phyloP scores from a whole-genome alignment of 2,797 vertebrate genomes.

The Tarsius wallacei region DNA sequence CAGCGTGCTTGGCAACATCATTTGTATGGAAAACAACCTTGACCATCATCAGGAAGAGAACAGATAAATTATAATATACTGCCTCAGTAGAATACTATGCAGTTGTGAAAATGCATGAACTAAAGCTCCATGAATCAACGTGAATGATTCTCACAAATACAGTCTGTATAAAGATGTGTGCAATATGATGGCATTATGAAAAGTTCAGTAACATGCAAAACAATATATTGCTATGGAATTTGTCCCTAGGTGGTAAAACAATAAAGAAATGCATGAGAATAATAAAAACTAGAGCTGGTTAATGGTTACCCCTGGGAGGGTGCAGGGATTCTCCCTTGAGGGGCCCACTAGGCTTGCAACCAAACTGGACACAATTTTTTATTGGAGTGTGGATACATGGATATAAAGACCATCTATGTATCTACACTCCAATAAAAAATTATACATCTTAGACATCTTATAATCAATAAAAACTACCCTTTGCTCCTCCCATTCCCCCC shows the following conservation, averaged over 20 bases:
- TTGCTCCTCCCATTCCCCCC: not conserved
- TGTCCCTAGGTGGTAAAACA: not conserved
- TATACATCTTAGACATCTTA: not conserved
- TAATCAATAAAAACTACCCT: not conserved
- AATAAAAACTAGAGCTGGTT: not conserved
- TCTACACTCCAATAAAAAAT: too few species aligned
- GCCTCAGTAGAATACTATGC: not conserved
- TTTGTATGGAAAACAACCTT: not conserved
- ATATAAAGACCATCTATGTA: too few species aligned
- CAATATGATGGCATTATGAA: accelerated
- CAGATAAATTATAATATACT: not conserved
- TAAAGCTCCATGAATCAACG: not conserved
- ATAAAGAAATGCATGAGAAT: not conserved
- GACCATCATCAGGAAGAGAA: not conserved
- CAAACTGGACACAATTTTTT: too few species aligned
- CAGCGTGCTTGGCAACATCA: too few species aligned
- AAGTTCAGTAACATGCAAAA: not conserved
- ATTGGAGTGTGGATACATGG: too few species aligned
- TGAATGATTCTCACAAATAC: too few species aligned
- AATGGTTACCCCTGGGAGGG: accelerated
- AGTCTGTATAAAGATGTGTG: not conserved
- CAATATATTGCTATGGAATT: not conserved
- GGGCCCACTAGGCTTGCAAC: not conserved
- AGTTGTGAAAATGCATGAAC: not conserved
- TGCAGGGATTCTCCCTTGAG: not conserved